These are phyloP conservation scores for Grallaria varia DNA, from an alignment of 2,113 vertebrate species.

Conservation along the genomic window DNA sequence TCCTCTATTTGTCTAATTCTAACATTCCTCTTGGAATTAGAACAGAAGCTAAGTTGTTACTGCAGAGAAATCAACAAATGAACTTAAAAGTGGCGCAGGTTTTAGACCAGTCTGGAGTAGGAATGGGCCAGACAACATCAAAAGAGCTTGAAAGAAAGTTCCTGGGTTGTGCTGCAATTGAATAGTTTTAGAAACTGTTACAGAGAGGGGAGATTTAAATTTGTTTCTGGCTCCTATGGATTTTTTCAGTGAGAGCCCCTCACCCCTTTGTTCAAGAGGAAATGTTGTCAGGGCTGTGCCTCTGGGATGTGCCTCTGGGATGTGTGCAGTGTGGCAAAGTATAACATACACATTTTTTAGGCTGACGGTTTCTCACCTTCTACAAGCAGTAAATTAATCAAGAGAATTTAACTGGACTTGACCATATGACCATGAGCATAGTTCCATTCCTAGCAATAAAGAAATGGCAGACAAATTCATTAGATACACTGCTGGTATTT, in stretches of 20 bases:
- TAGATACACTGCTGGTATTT: slow-evolving; percentile 33
- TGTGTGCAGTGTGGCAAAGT: not conserved
- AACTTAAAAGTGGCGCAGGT: not conserved
- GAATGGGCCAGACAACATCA: not conserved
- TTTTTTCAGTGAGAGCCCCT: not conserved
- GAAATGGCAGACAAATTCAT: slow-evolving; percentile 45
- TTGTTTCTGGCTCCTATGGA: not conserved
- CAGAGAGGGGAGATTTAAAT: not conserved
- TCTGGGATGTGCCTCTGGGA: too few species aligned
- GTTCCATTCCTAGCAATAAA: slow-evolving; percentile 26
- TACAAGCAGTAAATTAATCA: slow-evolving; percentile 54
- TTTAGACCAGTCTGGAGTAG: not conserved
- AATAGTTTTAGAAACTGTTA: not conserved
- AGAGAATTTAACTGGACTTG: slow-evolving; percentile 38
- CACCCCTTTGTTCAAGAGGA: not conserved
- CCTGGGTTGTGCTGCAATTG: not conserved
- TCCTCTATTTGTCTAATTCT: not conserved
- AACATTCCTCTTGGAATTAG: not conserved
- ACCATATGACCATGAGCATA: not conserved
- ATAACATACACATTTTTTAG: slow-evolving; percentile 9
- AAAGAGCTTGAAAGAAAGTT: not conserved
- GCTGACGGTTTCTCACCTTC: slow-evolving; percentile 30
- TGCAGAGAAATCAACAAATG: not conserved
- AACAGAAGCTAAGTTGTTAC: not conserved
- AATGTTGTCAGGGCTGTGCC: not conserved